Evolutionary conservation across 1,140 invertebrate genomes (phyloP).

Genomic region (Ooceraea biroi): DNA sequence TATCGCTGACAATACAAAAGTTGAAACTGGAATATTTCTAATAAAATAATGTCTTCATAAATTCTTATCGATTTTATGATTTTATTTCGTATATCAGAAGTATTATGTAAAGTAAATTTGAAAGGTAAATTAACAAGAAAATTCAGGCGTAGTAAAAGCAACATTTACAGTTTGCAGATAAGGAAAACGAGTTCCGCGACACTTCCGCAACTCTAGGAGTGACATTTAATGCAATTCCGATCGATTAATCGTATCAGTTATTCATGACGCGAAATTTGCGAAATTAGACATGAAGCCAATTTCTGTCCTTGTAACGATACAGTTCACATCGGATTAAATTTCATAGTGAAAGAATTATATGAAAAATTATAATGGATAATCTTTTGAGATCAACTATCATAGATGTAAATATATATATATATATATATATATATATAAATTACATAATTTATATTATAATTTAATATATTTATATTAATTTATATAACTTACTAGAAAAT

Average conservation of each 20-base stretch:
- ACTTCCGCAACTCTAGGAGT: slow-evolving; percentile 35
- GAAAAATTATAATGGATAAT: too few relatives aligned
- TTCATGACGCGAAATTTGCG: background rate
- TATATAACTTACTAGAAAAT: too few relatives aligned
- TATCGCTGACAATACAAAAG: background rate
- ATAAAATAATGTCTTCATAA: background rate
- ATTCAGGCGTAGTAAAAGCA: slow-evolving; percentile 20
- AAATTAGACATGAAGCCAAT: slow-evolving; percentile 13
- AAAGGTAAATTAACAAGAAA: background rate
- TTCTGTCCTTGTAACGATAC: background rate
- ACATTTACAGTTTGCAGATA: background rate
- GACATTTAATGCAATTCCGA: slow-evolving; percentile 35
- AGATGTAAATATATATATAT: too few relatives aligned
- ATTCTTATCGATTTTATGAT: background rate
- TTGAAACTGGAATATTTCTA: background rate
- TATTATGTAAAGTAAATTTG: background rate
- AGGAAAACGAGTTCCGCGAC: slow-evolving; percentile 27
- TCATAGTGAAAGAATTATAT: too few relatives aligned
- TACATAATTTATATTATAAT: too few relatives aligned
- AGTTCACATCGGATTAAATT: too few relatives aligned
- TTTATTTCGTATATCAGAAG: background rate
- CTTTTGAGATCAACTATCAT: too few relatives aligned
- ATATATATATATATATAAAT: too few relatives aligned
- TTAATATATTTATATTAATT: too few relatives aligned
- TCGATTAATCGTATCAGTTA: slow-evolving; percentile 21